Evolutionary conservation across 2,797 vertebrate genomes (phyloP), one percentile per base, ranked within the genome.

Genomic region (Labroides dimidiatus): DNA sequence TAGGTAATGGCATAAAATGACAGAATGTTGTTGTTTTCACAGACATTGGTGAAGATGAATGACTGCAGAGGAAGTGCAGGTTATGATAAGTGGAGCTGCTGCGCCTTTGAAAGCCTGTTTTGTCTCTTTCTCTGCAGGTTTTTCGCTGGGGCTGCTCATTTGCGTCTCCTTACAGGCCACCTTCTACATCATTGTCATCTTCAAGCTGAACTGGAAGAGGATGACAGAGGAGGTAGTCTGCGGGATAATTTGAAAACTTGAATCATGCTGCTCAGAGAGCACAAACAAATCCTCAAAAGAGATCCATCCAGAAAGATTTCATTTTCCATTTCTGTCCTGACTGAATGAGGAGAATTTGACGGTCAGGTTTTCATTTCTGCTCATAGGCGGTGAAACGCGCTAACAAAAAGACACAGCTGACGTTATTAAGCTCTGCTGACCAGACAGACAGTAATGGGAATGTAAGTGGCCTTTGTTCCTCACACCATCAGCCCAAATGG

Each of bases 61-160:
- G 39, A 17, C 23, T 51, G 36, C 13, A 7, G 33, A 27, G 10
- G 5, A 60, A 53, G 2, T 45, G 13, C 14, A 36, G 30, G 6
- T 54, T 49, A 47, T 66, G 24, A 48, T 20, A 65, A 60, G 14
- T 47, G 9, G n/a, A 41, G 16, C 27, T 48, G 16, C 63, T 63
- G 64, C 74, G 27, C 39, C 43, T 27, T 49, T 58, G 19, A 58
- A 20, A 24, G 20, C 56, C 6, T 17, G 43, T 43, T 48, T 41
- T 10, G 10, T 59, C 14, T 37, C 47, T 71, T 58, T 51, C 58
- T 64, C 15, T 3, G 17, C 83, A 98, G 97, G 97, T 37, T 94
- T 96, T 62, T 98, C 97, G 97, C 80, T 94, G 1, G 96, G 97
- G 12, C 89, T 98, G 54, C 84, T 96, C 1, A 23, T 95, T 64